phyloP scores from a whole-genome alignment of 2,797 vertebrate species.

The Trichosurus vulpecula region DNA sequence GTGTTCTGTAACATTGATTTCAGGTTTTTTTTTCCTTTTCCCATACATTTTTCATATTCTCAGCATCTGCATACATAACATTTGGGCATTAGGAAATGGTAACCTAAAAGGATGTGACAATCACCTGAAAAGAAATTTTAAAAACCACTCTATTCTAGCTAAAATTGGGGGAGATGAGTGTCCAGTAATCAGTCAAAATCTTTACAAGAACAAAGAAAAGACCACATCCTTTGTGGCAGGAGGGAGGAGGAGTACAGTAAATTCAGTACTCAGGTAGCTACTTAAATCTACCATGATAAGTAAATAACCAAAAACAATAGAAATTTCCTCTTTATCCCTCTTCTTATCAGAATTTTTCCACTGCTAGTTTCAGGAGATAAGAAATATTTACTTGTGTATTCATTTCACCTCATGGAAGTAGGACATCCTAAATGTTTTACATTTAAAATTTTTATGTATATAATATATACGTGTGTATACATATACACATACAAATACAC shows the following conservation, averaged over 20 bases:
- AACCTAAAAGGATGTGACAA: not conserved
- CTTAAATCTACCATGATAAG: not conserved
- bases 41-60: not conserved
- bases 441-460: not conserved
- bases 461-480: not conserved
- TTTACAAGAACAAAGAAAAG: not conserved
- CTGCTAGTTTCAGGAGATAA: not conserved
- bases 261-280: not conserved
- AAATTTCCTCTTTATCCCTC: not conserved
- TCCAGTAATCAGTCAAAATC: not conserved
- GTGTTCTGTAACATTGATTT: not conserved
- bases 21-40: not conserved
- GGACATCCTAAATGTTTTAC: not conserved
- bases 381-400: not conserved
- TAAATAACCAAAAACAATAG: not conserved
- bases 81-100: not conserved
- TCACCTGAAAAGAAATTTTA: not conserved
- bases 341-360: not conserved
- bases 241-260: not conserved
- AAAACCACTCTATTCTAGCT: not conserved
- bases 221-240: not conserved
- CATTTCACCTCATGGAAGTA: not conserved
- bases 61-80: not conserved
- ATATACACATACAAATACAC: not conserved
- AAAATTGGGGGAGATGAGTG: not conserved